Evolutionary conservation across 2,113 vertebrate species (phyloP), one percentile per base, ranked within the genome.

Genomic region (Chelonoidis abingdonii): DNA sequence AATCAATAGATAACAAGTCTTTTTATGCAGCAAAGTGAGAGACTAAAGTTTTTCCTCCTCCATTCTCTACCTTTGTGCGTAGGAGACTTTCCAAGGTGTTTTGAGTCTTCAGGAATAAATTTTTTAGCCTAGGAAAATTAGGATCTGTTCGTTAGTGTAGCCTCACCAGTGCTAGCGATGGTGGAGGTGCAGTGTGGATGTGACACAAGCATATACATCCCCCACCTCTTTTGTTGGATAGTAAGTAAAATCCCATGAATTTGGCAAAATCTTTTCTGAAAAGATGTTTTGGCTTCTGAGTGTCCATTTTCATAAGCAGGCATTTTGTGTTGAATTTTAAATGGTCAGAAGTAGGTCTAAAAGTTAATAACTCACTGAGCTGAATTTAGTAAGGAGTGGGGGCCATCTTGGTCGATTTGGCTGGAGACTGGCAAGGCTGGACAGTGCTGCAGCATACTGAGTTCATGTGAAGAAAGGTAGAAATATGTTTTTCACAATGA

Each of bases 231-330:
- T 87, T 85, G 29, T 85, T 2, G 1, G 79, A 29, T 88, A 87
- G 90, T 91, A 96, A 92, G 90, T 96, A 29, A 13, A 31, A 14
- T 72, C 86, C 11, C 82, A 78, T 94, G 44, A 83, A 4, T 93
- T 96, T 93, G 53, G 13, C 41, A 83, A 21, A 44, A 93, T 84
- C 80, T 84, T 91, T 49, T 93, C 44, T 87, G 86, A 41, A 79
- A 86, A 93, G 57, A 91, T 85, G 84, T 29, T 88, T 86, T 94
- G 56, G 24, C 47, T 75, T 52, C 93, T 85, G 3, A 44, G 21
- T 6, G 8, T 93, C 94, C 59, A 82, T 62, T 69, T 1, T 10
- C 76, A 25, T 53, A 90, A 81, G 83, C 57, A 94, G 90, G 88
- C 57, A n/a, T 69, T n/a, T 69, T 72, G 19, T 72, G n/a, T 72